Percentiles rank a stretch among this genome's conserved stretches.
phyloP scores from a whole-genome alignment of 2,113 vertebrate genomes.

The Caranx melampygus region DNA sequence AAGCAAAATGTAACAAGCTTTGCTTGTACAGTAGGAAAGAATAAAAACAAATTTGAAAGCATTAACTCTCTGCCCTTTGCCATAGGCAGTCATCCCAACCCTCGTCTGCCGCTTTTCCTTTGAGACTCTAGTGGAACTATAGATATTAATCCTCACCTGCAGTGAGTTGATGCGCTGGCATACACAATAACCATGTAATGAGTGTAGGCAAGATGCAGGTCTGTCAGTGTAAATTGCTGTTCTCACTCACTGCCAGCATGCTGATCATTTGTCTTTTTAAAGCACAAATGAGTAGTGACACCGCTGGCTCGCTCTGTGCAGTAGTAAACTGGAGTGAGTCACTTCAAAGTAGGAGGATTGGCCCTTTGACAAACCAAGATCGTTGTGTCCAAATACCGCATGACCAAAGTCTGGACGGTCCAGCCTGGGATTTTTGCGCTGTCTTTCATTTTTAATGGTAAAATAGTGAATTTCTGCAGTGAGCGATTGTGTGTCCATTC shows the following conservation, averaged over 20 bases:
- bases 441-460: slow-evolving; percentile 4
- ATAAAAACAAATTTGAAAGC: slow-evolving; percentile 69
- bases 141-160: slow-evolving; percentile 39
- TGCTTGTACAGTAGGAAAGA: slow-evolving; percentile 73
- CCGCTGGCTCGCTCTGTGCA: slow-evolving; percentile 20
- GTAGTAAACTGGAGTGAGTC: slow-evolving; percentile 55
- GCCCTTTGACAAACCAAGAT: slow-evolving; percentile 38
- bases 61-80: slow-evolving; percentile 64
- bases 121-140: slow-evolving; percentile 27
- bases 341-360: slow-evolving; percentile 36
- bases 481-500: slow-evolving; percentile 14
- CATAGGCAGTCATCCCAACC: slow-evolving; percentile 34
- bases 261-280: slow-evolving; percentile 38
- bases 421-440: slow-evolving; percentile 1
- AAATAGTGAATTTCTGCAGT: slow-evolving; percentile 22
- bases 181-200: slow-evolving; percentile 2
- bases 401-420: slow-evolving; percentile 17
- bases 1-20: slow-evolving; percentile 56
- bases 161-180: neutral
- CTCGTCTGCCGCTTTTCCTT: slow-evolving; percentile 34
- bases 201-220: neutral
- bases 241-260: slow-evolving; percentile 18
- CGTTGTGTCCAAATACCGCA: slow-evolving; percentile 45
- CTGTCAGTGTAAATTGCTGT: neutral
- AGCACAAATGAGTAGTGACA: slow-evolving; percentile 37